Conservation (phyloP, 2,888 invertebrate species). For the Eupithecia inturbata region DNA sequence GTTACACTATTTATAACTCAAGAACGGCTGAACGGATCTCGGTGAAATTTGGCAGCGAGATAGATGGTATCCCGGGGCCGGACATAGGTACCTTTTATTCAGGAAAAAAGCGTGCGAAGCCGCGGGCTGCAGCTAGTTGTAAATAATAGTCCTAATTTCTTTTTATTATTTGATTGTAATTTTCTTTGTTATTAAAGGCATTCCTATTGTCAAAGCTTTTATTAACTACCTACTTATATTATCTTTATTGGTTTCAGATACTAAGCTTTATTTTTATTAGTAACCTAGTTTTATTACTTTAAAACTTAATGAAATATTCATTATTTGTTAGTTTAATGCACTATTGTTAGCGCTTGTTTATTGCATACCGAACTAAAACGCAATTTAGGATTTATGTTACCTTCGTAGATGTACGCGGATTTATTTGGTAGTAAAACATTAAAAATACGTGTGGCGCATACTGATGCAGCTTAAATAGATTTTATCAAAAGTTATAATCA, state of each 20-base stretch:
- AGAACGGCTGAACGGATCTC: too few relatives aligned
- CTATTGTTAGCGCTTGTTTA: conserved; percentile 72
- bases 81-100: too few relatives aligned
- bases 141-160: too few relatives aligned
- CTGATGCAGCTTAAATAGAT: conserved; percentile 59
- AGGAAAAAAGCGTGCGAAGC: too few relatives aligned
- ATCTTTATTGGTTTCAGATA: not conserved
- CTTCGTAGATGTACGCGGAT: conserved; percentile 58
- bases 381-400: conserved; percentile 60
- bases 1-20: too few relatives aligned
- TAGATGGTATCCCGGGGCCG: too few relatives aligned
- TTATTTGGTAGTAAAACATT: conserved; percentile 66
- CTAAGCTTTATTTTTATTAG: not conserved
- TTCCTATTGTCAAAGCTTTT: too few relatives aligned
- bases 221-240: too few relatives aligned
- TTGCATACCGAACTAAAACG: conserved; percentile 49
- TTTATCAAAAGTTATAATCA: conserved; percentile 51
- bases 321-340: conserved; percentile 62
- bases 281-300: not conserved
- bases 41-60: too few relatives aligned
- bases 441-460: conserved; percentile 68
- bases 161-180: too few relatives aligned
- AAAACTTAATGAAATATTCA: conserved; percentile 73
- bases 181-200: too few relatives aligned
- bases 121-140: too few relatives aligned